Conservation (phyloP, 92 coral and sea anemone genomes). For the Siderastrea siderea region DNA sequence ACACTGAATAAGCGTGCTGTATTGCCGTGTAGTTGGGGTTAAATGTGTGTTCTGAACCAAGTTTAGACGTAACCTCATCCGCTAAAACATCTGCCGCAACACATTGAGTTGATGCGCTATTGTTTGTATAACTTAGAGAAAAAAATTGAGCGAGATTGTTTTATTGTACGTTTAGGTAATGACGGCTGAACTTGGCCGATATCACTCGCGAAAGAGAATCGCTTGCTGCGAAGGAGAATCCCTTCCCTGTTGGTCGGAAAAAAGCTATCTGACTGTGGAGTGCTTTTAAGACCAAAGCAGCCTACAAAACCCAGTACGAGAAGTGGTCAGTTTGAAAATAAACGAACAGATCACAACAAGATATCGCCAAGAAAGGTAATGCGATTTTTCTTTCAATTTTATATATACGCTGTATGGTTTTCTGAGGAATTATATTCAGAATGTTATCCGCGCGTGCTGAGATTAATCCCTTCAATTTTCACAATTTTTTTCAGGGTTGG, state of each 20-base stretch:
- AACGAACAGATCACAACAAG: background rate
- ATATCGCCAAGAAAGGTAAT: background rate
- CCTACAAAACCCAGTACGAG: too few relatives aligned
- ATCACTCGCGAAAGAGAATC: background rate
- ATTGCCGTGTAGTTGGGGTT: background rate
- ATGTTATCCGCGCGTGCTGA: too few relatives aligned
- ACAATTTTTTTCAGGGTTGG: background rate
- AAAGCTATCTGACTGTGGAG: background rate
- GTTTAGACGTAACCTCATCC: background rate
- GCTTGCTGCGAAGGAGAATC: background rate
- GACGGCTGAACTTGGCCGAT: background rate
- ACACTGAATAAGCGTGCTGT: background rate
- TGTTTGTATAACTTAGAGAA: constrained; percentile 30
- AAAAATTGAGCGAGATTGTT: constrained; percentile 9
- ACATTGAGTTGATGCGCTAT: constrained; percentile 29
- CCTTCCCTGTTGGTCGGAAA: background rate
- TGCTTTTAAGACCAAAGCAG: background rate
- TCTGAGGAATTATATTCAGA: background rate
- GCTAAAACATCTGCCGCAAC: constrained; percentile 40
- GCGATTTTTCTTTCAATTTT: background rate
- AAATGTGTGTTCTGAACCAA: background rate
- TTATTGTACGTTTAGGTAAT: background rate
- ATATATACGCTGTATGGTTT: background rate
- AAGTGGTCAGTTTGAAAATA: background rate
- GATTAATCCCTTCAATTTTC: too few relatives aligned